Conservation (phyloP, 2,113 vertebrate species). For the Bos taurus region ARS-UCD2.0 NC_037331.1:83693501-83694000, state of each 20-base stretch:
- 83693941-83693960: not conserved
- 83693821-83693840: not conserved
- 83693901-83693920: not conserved
- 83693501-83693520: not conserved
- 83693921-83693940: not conserved
- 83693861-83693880: not conserved
- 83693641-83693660: not conserved
- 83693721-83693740: not conserved
- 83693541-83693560: not conserved
- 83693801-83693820: not conserved
- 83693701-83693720: not conserved
- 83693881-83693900: not conserved
- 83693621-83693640: not conserved
- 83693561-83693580: not conserved
- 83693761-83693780: not conserved
- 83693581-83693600: not conserved
- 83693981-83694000: not conserved
- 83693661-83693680: not conserved
- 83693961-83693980: not conserved
- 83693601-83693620: not conserved
- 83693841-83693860: not conserved
- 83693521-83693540: not conserved
- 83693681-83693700: not conserved
- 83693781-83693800: not conserved
- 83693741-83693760: not conserved